These are phyloP conservation scores for Dendrolimus pini DNA, from an alignment of 2,888 invertebrate species.

Conservation along the genomic window DNA sequence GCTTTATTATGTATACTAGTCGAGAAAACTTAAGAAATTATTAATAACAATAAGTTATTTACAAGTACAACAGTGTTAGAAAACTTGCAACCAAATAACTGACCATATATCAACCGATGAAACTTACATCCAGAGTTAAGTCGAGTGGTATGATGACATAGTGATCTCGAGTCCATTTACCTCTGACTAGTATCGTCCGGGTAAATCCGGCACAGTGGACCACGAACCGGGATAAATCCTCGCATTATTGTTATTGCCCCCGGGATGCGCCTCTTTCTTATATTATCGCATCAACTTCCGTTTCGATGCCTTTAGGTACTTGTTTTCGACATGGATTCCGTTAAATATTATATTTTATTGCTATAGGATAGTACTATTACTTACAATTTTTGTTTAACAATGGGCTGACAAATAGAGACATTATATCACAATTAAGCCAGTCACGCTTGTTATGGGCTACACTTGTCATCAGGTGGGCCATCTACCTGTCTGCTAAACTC, in stretches of 20 bases:
- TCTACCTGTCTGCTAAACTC: no score
- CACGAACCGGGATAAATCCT: conserved; percentile 54
- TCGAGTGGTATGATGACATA: neutral
- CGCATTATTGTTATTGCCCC: conserved; percentile 58
- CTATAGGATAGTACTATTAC: neutral
- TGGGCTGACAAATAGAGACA: no score
- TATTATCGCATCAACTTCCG: neutral
- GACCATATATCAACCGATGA: no score
- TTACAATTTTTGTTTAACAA: no score
- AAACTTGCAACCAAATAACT: no score
- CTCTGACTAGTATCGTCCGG: conserved; percentile 27
- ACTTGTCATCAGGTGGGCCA: no score
- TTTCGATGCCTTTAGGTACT: neutral
- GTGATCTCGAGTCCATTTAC: neutral
- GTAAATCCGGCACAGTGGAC: conserved; percentile 55
- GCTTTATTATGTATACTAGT: no score
- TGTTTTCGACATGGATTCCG: neutral
- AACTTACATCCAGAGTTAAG: neutral
- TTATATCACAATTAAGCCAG: no score
- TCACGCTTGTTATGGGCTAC: no score
- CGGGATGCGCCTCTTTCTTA: conserved; percentile 27
- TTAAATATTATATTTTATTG: neutral
- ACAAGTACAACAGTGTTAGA: no score
- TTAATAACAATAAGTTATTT: no score
- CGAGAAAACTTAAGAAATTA: no score